These are phyloP conservation scores for Ceryle rudis DNA, from an alignment of 2,797 vertebrate species.

Conservation along the genomic window DNA sequence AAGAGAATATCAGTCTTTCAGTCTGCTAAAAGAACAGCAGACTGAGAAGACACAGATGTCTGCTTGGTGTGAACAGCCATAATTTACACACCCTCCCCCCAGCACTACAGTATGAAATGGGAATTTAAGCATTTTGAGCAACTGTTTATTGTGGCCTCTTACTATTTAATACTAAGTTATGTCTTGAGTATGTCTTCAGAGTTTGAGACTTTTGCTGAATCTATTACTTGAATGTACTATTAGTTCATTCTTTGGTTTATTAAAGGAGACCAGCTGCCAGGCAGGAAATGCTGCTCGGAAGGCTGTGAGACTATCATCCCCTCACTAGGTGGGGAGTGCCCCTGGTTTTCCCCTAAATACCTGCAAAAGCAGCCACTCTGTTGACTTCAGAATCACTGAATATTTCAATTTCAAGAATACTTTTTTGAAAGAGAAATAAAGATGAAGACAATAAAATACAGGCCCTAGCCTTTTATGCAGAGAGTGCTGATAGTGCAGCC, in stretches of 20 bases:
- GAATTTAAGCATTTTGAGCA: constrained; percentile 13
- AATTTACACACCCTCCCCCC: neutral
- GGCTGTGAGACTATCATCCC: neutral
- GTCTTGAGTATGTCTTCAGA: neutral
- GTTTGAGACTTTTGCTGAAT: neutral
- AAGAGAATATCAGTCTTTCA: constrained; percentile 11
- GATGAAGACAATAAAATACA: neutral
- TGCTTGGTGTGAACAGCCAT: neutral
- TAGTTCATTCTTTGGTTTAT: neutral
- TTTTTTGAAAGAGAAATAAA: neutral
- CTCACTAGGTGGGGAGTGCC: neutral
- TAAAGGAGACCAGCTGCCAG: neutral
- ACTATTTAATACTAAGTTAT: neutral
- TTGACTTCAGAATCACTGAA: neutral
- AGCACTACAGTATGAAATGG: neutral
- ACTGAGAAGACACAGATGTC: constrained; percentile 26
- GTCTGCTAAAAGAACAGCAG: neutral
- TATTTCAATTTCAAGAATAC: neutral
- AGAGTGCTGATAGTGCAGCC: accelerated
- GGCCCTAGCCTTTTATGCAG: neutral
- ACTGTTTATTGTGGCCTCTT: neutral
- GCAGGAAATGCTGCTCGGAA: neutral
- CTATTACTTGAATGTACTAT: neutral
- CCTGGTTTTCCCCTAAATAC: neutral
- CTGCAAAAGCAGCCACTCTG: neutral